Evolutionary conservation across 2,888 invertebrate genomes (phyloP), one percentile per base, ranked within the genome.

Genomic region (Brenthis hecate): DNA sequence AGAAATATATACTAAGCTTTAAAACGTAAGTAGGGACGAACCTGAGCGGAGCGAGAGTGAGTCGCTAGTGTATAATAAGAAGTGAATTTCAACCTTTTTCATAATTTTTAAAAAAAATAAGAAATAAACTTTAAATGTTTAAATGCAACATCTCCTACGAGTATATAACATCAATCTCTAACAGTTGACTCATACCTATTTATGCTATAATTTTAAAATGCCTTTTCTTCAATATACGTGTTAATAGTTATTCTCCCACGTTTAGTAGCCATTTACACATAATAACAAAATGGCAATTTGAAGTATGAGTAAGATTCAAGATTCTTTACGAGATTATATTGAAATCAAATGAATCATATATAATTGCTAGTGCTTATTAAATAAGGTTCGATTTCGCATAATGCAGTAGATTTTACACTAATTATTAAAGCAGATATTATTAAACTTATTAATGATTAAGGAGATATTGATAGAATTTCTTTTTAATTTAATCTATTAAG

Each of bases 261-360:
- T 67, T 73, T 68, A 67, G 50, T 2, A 51, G 6, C 61, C 53
- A 70, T 65, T 91, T 69, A 61, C 51, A 61, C 23, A 48, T 47
- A 55, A 67, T 61, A 50, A 56, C 51, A 55, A 36, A n/a, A 61
- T 54, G 48, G 55, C 51, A 36, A 51, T 61, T 48, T 67, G 60
- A 67, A 19, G 36, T 4, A 56, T 61, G 60, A 60, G 28, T 62
- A 36, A 53, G 51, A 53, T 61, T n/a, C 11, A 6, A 61, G 16
- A 13, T 36, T 43, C 13, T 23, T n/a, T 50, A 11, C n/a, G n/a
- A 23, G 28, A 58, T 14, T 14, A 48, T 48, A n/a, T 48, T 47
- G 6, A 19, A 47, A 36, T 47, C 47, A 36, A 11, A 8, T 11
- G 36, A 43, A 43, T 47, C 43, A 43, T 14, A 56, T 43, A 11